Evolutionary conservation across 2,113 vertebrate species (phyloP).

Genomic region (Microcebus lehilahytsara): DNA sequence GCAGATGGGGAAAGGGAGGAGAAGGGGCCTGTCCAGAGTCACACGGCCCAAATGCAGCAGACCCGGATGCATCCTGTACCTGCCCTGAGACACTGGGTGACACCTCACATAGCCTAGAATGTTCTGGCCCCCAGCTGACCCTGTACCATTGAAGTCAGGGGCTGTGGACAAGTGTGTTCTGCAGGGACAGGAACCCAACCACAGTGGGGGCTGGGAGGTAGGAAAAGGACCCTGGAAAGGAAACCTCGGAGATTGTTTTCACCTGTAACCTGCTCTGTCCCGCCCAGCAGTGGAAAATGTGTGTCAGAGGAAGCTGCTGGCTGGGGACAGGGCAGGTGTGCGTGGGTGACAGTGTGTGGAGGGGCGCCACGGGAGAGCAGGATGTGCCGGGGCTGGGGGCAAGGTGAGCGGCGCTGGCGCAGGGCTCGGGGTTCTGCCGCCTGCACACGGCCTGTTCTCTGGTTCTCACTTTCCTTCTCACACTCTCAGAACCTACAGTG

Average conservation of each 20-base stretch:
- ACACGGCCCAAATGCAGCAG: background rate
- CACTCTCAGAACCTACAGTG: background rate
- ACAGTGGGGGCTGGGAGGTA: background rate
- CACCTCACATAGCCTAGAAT: background rate
- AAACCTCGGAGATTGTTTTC: slow-evolving; percentile 57
- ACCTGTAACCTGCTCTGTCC: slow-evolving; percentile 70
- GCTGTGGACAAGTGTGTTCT: background rate
- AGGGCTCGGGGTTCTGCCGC: background rate
- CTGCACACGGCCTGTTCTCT: background rate
- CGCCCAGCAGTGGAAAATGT: slow-evolving; percentile 72
- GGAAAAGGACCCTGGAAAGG: background rate
- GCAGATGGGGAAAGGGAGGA: background rate
- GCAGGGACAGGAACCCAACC: background rate
- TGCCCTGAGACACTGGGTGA: background rate
- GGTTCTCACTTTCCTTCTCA: slow-evolving; percentile 38
- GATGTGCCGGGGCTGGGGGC: slow-evolving; percentile 37
- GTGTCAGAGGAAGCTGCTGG: slow-evolving; percentile 76
- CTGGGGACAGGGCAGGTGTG: slow-evolving; percentile 35
- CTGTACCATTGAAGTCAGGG: background rate
- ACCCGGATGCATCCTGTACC: background rate
- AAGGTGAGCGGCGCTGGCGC: background rate
- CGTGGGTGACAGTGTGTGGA: slow-evolving; percentile 56
- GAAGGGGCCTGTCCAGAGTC: background rate
- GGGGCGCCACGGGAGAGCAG: background rate
- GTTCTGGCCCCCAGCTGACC: background rate